These are phyloP conservation scores for Gallinago jamesoni DNA, from an alignment of 2,113 vertebrate species.

Conservation along the genomic window DNA sequence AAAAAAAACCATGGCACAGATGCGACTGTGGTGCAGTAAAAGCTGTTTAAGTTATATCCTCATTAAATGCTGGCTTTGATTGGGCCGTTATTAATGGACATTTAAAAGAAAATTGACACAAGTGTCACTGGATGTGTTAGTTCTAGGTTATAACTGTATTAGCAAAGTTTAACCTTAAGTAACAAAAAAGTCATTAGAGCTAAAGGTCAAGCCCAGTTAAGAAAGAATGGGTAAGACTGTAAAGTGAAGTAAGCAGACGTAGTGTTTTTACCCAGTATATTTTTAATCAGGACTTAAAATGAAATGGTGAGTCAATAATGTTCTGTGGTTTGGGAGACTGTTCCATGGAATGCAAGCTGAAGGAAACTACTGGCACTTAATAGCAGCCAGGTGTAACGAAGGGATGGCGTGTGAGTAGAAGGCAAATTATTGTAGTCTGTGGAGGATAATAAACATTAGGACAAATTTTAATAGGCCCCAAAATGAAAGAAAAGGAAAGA, in stretches of 20 bases:
- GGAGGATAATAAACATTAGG: constrained; percentile 19
- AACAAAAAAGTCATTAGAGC: not conserved
- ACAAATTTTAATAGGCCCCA: constrained; percentile 9
- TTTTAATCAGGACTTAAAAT: constrained; percentile 14
- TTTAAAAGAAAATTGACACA: not conserved
- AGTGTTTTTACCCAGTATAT: not conserved
- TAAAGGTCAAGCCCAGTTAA: not conserved
- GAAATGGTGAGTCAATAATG: not conserved
- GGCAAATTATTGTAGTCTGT: not conserved
- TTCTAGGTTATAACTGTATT: not conserved
- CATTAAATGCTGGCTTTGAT: not conserved
- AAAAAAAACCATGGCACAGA: not conserved
- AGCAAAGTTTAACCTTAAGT: not conserved
- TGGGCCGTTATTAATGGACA: not conserved
- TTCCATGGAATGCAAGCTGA: not conserved
- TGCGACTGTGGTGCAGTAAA: not conserved
- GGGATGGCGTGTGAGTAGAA: not conserved
- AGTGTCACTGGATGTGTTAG: not conserved
- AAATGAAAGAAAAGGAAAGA: constrained; percentile 32
- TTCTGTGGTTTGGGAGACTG: not conserved
- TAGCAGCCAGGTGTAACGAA: not conserved
- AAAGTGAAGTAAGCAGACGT: not conserved
- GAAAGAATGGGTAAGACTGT: not conserved
- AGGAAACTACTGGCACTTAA: not conserved
- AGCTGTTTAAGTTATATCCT: not conserved